phyloP scores from a whole-genome alignment of 2,797 vertebrate genomes.

The Karalla daura region DNA sequence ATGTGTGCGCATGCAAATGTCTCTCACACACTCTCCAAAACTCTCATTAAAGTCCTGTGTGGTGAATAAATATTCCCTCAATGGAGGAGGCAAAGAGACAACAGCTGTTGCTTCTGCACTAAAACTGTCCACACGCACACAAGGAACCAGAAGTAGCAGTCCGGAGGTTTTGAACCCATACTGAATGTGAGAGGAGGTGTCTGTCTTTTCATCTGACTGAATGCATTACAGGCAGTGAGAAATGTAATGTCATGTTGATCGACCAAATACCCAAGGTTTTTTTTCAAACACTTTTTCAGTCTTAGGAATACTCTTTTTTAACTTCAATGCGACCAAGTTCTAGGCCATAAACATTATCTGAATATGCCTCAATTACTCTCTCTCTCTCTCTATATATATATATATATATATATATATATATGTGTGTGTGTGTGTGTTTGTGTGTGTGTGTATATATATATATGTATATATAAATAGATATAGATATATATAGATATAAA shows the following conservation, averaged over 20 bases:
- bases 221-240: too few species aligned
- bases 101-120: constrained; percentile 50
- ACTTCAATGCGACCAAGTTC: too few species aligned
- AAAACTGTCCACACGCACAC: constrained; percentile 25
- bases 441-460: too few species aligned
- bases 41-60: constrained; percentile 35
- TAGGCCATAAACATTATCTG: too few species aligned
- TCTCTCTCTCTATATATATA: not conserved
- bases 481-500: too few species aligned
- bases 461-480: too few species aligned
- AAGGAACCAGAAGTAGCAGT: constrained; percentile 14
- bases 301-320: too few species aligned
- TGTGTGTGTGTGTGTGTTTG: too few species aligned
- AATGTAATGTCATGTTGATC: too few species aligned
- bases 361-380: not conserved
- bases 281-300: too few species aligned
- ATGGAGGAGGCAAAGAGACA: constrained; percentile 28
- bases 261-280: too few species aligned
- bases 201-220: not conserved
- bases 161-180: not conserved
- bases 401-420: too few species aligned
- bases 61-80: constrained; percentile 33
- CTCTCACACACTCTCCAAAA: not conserved
- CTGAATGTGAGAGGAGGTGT: not conserved
- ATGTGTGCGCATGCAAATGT: not conserved